Base-by-base conservation (phyloP, 1,140 invertebrate genomes). In the Diorhabda carinulata region DNA sequence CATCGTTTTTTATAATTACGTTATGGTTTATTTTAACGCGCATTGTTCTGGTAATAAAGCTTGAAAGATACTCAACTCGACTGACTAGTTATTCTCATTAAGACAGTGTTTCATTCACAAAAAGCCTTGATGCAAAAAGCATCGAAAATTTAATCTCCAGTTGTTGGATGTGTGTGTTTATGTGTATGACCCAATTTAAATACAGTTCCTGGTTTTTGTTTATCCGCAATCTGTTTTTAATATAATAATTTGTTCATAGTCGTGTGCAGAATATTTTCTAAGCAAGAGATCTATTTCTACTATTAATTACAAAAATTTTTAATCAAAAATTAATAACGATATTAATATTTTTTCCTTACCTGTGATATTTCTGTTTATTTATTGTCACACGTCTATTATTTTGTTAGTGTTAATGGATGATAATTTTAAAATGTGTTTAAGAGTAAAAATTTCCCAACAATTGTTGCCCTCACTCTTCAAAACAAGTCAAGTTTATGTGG, bases 161-260 rank as follows among this genome's bases (percentile, higher is more conserved):
- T 52, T 8, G 47, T 52, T 52, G 47, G n/a, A n/a, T 52, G n/a
- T 52, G 47, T 52, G 47, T 52, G 47, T 52, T 6, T 8, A n/a
- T 52, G n/a, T 52, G 47, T 52, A n/a, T 52, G 47, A 52, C 47
- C 47, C 47, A 52, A 52, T 52, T 52, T 8, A n/a, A 52, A n/a
- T 8, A 52, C 47, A 52, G 47, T 52, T 52, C 47, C 47, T 52
- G 47, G 47, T 52, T 52, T 52, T 52, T 52, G 47, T 52, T 52
- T 52, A 52, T 52, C 47, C 47, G 47, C 47, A 52, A 52, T 52
- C 47, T 52, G 47, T n/a, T 52, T 52, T 52, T 52, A n/a, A 52
- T 52, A 52, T 52, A 6, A 52, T 52, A 52, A 52, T n/a, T 52
- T 8, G 6, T 52, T 52, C 47, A 52, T 6, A 8, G n/a, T 6